These are phyloP conservation scores for Beris morrisii DNA, from an alignment of 2,888 invertebrate genomes.

Conservation along the genomic window DNA sequence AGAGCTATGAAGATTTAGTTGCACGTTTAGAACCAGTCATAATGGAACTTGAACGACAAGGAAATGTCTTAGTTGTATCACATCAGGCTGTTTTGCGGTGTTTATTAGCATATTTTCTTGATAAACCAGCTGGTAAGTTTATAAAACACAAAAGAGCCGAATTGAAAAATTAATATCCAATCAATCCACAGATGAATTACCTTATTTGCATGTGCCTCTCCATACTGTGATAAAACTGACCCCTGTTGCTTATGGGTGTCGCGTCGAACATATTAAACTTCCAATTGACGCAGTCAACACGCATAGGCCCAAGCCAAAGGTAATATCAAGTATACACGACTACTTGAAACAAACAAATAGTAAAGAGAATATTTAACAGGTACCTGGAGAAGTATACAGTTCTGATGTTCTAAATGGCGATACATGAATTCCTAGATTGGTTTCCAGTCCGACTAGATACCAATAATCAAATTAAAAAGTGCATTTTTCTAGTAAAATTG, in stretches of 20 bases:
- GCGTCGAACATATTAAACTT: constrained; percentile 90
- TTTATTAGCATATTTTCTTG: constrained; percentile 95
- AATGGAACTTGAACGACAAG: constrained; percentile 97
- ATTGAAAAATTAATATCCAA: not conserved
- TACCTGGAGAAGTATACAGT: constrained; percentile 35
- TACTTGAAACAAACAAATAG: not conserved
- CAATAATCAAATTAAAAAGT: constrained; percentile 16
- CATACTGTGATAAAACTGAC: constrained; percentile 97
- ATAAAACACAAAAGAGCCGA: constrained; percentile 1
- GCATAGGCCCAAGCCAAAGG: constrained; percentile 88
- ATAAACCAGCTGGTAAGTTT: constrained; percentile 81
- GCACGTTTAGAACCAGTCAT: constrained; percentile 97
- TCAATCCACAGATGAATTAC: constrained; percentile 74
- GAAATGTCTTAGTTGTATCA: constrained; percentile 92
- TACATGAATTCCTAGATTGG: constrained; percentile 20
- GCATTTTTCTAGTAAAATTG: constrained; percentile 29
- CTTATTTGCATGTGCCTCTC: constrained; percentile 86
- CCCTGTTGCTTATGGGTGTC: constrained; percentile 97
- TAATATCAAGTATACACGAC: constrained; percentile 53
- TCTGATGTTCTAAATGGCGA: constrained; percentile 24
- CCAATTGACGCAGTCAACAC: constrained; percentile 95
- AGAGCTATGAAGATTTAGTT: constrained; percentile 98
- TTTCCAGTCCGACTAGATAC: constrained; percentile 27
- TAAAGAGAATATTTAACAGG: constrained; percentile 18
- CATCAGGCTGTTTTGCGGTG: constrained; percentile 97